Evolutionary conservation across 2,113 vertebrate genomes (phyloP).

Genomic region (Lynx canadensis): DNA sequence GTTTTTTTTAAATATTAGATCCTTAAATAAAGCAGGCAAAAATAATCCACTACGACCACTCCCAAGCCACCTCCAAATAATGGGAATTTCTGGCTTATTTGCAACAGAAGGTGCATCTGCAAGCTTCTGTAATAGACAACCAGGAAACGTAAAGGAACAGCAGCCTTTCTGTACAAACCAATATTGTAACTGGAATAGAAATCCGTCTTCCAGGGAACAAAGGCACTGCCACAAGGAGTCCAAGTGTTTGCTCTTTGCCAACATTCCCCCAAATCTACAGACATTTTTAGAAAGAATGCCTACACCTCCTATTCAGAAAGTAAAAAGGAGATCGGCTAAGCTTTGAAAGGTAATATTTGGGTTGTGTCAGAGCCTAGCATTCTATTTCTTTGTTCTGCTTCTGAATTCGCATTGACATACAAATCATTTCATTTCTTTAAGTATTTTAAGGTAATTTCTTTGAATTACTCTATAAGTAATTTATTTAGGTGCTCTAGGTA

Average conservation of each 20-base stretch:
- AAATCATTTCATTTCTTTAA: constrained; percentile 55
- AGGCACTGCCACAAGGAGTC: neutral
- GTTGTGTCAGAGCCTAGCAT: neutral
- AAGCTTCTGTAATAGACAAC: neutral
- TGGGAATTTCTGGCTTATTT: neutral
- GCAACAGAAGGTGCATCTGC: neutral
- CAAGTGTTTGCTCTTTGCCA: neutral
- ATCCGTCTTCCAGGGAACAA: neutral
- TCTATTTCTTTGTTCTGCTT: constrained; percentile 48
- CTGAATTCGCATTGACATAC: constrained; percentile 55
- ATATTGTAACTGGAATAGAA: neutral
- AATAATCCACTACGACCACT: neutral
- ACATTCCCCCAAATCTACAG: neutral
- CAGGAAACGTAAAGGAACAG: constrained; percentile 9
- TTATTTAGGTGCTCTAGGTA: constrained; percentile 29
- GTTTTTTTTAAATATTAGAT: neutral
- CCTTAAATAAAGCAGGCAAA: neutral
- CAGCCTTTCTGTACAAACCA: neutral
- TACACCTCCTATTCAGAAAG: neutral
- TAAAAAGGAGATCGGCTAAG: neutral
- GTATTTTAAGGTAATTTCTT: constrained; percentile 57
- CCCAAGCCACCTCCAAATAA: neutral
- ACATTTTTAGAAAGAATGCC: neutral
- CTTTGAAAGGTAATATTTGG: constrained; percentile 63
- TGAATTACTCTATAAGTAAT: neutral